phyloP scores from a whole-genome alignment of 2,113 vertebrate genomes.

The Azemiops feae region DNA sequence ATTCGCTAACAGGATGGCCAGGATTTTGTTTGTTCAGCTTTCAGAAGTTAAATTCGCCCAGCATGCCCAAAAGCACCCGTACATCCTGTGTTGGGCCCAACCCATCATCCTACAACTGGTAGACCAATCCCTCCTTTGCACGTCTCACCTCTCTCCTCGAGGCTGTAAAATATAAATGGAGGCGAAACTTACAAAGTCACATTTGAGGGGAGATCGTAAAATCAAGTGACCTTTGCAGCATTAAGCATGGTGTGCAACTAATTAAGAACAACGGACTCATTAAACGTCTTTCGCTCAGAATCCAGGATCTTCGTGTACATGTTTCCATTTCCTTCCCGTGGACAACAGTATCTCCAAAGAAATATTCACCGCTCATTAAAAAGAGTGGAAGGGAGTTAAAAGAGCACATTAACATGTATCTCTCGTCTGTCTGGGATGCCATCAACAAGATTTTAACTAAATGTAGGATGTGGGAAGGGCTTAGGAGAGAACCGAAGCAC shows the following conservation, averaged over 20 bases:
- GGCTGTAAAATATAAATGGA: constrained; percentile 27
- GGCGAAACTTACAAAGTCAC: constrained; percentile 37
- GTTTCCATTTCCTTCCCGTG: constrained; percentile 50
- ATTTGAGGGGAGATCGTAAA: constrained; percentile 9
- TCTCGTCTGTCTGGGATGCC: constrained; percentile 19
- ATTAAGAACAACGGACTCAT: constrained; percentile 32
- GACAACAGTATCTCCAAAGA: constrained; percentile 41
- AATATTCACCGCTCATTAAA: constrained; percentile 26
- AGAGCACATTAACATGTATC: neutral
- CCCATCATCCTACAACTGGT: constrained; percentile 6
- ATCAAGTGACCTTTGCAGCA: constrained; percentile 56
- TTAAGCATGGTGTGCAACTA: constrained; percentile 32
- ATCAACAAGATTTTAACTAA: constrained; percentile 37
- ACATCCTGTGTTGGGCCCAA: neutral
- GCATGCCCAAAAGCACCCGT: neutral
- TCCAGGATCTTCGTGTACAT: constrained; percentile 38
- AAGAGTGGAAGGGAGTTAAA: neutral
- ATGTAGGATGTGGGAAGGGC: neutral
- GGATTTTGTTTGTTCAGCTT: constrained; percentile 66
- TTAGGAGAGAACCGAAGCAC: neutral
- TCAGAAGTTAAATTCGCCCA: constrained; percentile 53
- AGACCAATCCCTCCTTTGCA: constrained; percentile 18
- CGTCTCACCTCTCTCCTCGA: neutral
- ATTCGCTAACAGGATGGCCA: constrained; percentile 44
- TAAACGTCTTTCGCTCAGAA: constrained; percentile 43